Base-by-base conservation (phyloP, 2,797 vertebrate genomes). In the Hyperoplus immaculatus region DNA sequence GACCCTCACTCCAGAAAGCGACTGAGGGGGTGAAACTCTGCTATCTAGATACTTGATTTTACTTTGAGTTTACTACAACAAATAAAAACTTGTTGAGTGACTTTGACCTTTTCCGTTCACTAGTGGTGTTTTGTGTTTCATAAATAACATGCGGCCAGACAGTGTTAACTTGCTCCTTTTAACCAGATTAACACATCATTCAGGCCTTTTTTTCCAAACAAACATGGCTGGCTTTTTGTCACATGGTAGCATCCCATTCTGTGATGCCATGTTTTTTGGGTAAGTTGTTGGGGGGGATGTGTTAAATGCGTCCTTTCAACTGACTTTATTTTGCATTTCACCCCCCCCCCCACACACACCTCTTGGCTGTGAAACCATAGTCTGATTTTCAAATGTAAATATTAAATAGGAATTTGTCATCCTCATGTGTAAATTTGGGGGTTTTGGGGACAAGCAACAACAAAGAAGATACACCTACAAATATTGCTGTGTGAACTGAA, bases 21-120 rank as follows among this genome's bases (percentile, higher is more conserved):
- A 82, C 83, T 65, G 74, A 50, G 38, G 66, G 59, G 72, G 54
- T 70, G 65, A 75, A 69, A 77, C 79, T 82, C 77, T 84, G 77
- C 70, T 89, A 86, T 87, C 16, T 91, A 91, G 87, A 84, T 84
- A 78, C 89, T 91, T 83, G 80, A 82, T 89, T 93, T 93, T 88
- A 90, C 80, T 85, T 91, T 83, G 82, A 82, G 88, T 93, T 93
- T 88, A 90, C 80, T 85, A 89, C 83, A 86, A 77, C 53, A 80
- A 90, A 93, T 88, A 87, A 92, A 92, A 80, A 72, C 81, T 70
- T 82, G 69, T 81, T 87, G 78, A 83, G 83, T 87, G 88, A 77
- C 77, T 80, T 87, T 86, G 82, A 81, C 70, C 71, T 81, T 82
- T 84, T 81, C 55, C 65, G 84, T 89, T 77, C 67, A 86, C 68